These are phyloP conservation scores for Gavialis gangeticus DNA, from an alignment of 2,113 vertebrate genomes.

Conservation along the genomic window DNA sequence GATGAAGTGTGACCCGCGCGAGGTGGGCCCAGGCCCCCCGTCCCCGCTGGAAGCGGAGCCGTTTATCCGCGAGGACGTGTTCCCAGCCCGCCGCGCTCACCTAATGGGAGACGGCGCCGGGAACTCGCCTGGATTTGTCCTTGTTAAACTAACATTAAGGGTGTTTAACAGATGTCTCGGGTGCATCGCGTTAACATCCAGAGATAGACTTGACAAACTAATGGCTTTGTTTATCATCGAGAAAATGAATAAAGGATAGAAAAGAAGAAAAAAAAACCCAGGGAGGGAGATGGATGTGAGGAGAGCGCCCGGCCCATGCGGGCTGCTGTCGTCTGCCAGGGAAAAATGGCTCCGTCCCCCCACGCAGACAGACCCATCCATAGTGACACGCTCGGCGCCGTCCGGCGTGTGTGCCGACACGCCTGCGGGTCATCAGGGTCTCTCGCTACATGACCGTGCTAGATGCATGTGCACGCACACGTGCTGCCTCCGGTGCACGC, in stretches of 20 bases:
- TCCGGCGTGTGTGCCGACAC: not conserved
- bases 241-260: not conserved
- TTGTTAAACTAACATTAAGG: constrained; percentile 71
- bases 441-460: no score
- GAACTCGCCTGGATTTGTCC: constrained; percentile 62
- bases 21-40: not conserved
- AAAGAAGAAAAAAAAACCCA: not conserved
- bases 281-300: not conserved
- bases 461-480: not conserved
- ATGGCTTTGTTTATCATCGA: constrained; percentile 53
- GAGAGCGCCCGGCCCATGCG: not conserved
- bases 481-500: not conserved
- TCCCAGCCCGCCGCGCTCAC: constrained; percentile 57
- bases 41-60: not conserved
- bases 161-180: constrained; percentile 59
- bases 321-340: not conserved
- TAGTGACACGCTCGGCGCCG: not conserved
- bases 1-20: not conserved
- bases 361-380: not conserved
- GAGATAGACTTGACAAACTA: constrained; percentile 30
- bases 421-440: not conserved
- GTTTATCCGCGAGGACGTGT: constrained; percentile 52
- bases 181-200: constrained; percentile 12
- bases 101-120: constrained; percentile 74
- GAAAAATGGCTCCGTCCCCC: not conserved